phyloP scores from a whole-genome alignment of 2,113 vertebrate genomes.

The Raja brachyura region DNA sequence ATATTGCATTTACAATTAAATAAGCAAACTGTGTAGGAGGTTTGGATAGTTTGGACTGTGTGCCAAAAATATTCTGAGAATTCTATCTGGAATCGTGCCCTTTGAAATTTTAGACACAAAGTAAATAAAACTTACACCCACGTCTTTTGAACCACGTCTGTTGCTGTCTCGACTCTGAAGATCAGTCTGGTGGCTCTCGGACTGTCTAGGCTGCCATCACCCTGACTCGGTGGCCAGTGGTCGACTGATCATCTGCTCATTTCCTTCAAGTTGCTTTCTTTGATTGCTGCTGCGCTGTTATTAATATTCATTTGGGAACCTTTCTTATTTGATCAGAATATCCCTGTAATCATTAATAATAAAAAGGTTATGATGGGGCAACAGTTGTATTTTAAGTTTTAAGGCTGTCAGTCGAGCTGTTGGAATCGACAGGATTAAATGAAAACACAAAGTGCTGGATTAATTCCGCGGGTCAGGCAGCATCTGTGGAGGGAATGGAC shows the following conservation, averaged over 20 bases:
- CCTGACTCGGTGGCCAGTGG: background rate
- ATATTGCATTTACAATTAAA: background rate
- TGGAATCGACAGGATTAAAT: background rate
- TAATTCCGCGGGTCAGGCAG: too few species aligned
- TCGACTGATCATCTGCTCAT: background rate
- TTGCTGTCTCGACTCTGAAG: background rate
- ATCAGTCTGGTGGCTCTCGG: background rate
- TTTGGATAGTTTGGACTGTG: background rate
- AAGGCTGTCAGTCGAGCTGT: background rate
- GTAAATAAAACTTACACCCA: background rate
- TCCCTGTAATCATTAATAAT: background rate
- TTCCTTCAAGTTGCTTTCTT: too few species aligned
- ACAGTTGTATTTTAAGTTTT: background rate
- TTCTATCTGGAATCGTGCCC: background rate
- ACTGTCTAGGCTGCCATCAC: background rate
- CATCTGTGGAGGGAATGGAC: too few species aligned
- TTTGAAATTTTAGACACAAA: background rate
- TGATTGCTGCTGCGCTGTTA: background rate
- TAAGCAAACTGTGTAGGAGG: background rate
- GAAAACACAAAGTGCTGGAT: too few species aligned
- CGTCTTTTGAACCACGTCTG: too few species aligned
- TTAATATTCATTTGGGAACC: background rate
- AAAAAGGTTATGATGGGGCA: background rate
- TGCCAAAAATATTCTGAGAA: background rate
- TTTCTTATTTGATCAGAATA: background rate